Conservation (phyloP, 2,797 vertebrate genomes). For the Aplochiton taeniatus region DNA sequence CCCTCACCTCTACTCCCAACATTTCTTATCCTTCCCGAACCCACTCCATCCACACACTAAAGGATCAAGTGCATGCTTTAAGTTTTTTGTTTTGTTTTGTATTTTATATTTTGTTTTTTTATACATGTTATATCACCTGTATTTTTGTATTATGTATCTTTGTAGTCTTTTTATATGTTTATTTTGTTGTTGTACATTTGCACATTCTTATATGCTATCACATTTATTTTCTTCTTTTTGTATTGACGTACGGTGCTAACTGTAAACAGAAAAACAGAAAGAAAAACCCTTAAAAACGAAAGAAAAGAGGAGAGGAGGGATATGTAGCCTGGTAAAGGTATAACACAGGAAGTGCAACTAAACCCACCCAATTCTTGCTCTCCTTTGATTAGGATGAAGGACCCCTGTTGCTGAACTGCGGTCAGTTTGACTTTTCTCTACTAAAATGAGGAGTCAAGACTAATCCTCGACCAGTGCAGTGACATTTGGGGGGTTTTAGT, state of each 20-base stretch:
- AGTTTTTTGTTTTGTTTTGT: constrained; percentile 58
- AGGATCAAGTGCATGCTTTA: constrained; percentile 94
- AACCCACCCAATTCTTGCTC: constrained; percentile 40
- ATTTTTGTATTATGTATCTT: constrained; percentile 88
- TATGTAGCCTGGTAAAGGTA: background rate
- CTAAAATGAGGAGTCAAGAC: constrained; percentile 16
- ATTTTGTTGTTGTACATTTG: constrained; percentile 98
- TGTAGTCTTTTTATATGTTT: constrained; percentile 71
- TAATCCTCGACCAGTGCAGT: constrained; percentile 48
- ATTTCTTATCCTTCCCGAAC: constrained; percentile 15
- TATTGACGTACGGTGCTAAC: constrained; percentile 93
- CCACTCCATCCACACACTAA: constrained; percentile 62
- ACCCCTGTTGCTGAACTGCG: constrained; percentile 32
- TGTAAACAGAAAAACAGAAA: constrained; percentile 66
- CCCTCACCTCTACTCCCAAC: constrained; percentile 72
- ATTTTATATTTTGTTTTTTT: constrained; percentile 57
- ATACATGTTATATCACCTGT: constrained; percentile 72
- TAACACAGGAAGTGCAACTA: constrained; percentile 43
- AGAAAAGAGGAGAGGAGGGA: constrained; percentile 30
- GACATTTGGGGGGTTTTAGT: constrained; percentile 36
- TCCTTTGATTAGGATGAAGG: constrained; percentile 30
- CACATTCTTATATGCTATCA: constrained; percentile 89
- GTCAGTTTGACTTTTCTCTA: constrained; percentile 25
- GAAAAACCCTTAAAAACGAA: constrained; percentile 65
- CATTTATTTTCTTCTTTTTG: constrained; percentile 83